A percentile compares a stretch with the other conserved stretches of the same genome.
phyloP scores from a whole-genome alignment of 2,888 invertebrate species.

The Phymatocera aterrima region DNA sequence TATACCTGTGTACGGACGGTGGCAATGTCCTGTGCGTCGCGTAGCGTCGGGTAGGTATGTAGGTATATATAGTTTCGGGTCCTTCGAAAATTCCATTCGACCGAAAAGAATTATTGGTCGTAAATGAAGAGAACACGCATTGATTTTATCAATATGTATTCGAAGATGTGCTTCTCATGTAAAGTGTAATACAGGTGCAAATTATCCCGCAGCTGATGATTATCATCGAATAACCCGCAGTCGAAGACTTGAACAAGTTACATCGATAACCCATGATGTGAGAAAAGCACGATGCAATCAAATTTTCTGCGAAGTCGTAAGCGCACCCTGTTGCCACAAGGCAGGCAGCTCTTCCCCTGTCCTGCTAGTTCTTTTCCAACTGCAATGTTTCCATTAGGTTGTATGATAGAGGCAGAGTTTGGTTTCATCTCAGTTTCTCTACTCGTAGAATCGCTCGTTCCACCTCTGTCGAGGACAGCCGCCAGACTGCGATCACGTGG shows the following conservation, averaged over 20 bases:
- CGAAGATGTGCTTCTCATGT: not conserved
- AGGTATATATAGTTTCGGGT: not conserved
- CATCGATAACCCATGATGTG: not conserved
- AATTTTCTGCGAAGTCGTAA: constrained; percentile 8
- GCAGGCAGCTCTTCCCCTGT: constrained; percentile 15
- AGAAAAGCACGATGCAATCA: not conserved
- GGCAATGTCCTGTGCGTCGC: constrained; percentile 22
- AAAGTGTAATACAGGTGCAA: not conserved
- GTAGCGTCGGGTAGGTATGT: too few species aligned
- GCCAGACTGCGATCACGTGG: constrained; percentile 41
- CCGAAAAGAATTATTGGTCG: not conserved
- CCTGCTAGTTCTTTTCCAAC: constrained; percentile 6
- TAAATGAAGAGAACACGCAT: not conserved
- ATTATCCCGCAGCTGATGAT: not conserved
- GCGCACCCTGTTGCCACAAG: constrained; percentile 9
- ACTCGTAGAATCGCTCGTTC: not conserved
- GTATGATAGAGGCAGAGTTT: not conserved
- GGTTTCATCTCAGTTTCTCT: not conserved
- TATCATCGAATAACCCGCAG: not conserved
- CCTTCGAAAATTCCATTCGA: constrained; percentile 17
- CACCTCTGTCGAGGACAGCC: constrained; percentile 24
- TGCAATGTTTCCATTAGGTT: constrained; percentile 14
- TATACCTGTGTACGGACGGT: not conserved
- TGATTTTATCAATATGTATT: not conserved
- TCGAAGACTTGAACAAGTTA: not conserved